Evolutionary conservation across 2,113 vertebrate species (phyloP), one percentile per base, ranked within the genome.

Genomic region (Ictalurus furcatus): DNA sequence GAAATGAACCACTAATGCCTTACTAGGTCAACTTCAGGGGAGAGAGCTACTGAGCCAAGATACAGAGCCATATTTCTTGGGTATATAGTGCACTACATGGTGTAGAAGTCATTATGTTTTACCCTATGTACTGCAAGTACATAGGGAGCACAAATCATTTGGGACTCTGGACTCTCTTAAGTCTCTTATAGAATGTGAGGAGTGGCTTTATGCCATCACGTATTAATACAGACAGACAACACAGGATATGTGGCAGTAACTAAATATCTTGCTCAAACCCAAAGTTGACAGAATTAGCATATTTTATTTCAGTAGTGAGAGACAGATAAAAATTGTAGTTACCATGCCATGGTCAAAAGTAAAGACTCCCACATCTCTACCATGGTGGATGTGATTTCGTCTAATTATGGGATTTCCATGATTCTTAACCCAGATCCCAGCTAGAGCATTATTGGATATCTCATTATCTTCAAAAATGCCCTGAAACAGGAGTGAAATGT

Each of bases 371-470:
- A 99, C 98, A 0, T 99, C 98, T 92, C 98, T 97, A 93, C 98
- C 98, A 1, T 99, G 98, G 93, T 99, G 98, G 95, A 99, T 99
- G 93, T 99, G 98, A 95, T 99, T 99, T 93, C 98, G 95, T 94
- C 98, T 98, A 95, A 99, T 99, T 93, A 99, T 99, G 71, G 98
- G 98, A 95, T 99, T 99, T 90, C 98, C 98, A 1, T 99, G 98
- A 96, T 99, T 99, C 96, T 99, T 99, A 92, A 99, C 98, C 98
- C 98, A 99, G 95, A 99, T 99, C 56, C 98, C 98, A 92, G 98
- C 98, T 93, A 99, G 95, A 0, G 98, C 98, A 81, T 99, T 99
- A 96, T 99, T 99, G 92, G 98, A 99, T 94, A 99, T 99, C 95
- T 99, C 98, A 85, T 99, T 99, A 96, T 99, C 98, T 94, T 99